phyloP scores from a whole-genome alignment of 2,113 vertebrate species.

The Thermophis baileyi region DNA sequence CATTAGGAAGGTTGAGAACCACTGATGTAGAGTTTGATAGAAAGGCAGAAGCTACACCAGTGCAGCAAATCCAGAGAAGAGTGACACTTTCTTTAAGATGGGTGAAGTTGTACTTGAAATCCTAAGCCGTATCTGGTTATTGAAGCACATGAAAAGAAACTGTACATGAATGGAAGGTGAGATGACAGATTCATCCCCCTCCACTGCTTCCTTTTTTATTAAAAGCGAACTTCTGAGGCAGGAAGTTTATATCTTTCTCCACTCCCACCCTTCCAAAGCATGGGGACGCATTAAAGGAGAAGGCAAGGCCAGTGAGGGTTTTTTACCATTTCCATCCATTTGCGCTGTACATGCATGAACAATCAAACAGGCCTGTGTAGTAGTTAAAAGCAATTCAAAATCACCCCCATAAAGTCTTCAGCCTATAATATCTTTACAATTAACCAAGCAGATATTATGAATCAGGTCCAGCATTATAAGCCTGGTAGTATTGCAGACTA shows the following conservation, averaged over 20 bases:
- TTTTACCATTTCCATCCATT: not conserved
- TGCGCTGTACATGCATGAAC: not conserved
- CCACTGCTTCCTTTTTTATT: not conserved
- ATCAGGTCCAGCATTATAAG: not conserved
- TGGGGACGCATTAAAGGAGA: not conserved
- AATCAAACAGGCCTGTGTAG: not conserved
- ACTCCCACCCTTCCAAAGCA: not conserved
- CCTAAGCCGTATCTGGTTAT: not conserved
- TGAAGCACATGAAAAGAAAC: not conserved
- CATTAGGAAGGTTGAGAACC: no score
- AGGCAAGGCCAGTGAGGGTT: not conserved
- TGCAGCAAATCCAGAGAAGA: not conserved
- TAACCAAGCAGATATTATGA: not conserved
- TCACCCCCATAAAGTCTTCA: not conserved
- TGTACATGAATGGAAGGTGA: not conserved
- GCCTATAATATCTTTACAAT: not conserved
- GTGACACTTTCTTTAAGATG: not conserved
- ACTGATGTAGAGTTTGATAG: no score
- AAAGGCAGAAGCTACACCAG: not conserved
- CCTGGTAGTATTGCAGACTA: not conserved
- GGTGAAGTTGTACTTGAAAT: not conserved
- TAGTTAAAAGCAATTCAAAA: not conserved
- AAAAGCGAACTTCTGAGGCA: not conserved
- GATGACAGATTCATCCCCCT: not conserved
- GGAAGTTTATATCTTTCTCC: not conserved